Percentiles rank a stretch among this genome's conserved stretches.
Conservation (phyloP, 1,140 invertebrate species). For the Eriocheir sinensis region DNA sequence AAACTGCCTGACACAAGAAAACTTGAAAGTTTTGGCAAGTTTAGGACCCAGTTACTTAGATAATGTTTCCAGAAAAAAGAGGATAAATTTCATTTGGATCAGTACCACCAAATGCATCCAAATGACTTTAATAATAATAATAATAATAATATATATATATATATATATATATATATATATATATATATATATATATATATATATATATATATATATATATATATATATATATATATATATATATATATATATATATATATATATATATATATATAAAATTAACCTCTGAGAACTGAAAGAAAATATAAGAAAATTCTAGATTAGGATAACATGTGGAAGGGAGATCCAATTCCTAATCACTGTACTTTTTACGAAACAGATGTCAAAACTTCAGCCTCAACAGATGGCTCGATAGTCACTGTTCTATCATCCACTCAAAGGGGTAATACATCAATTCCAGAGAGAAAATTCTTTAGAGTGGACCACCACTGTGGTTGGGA, state of each 20-base stretch:
- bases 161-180: conserved; percentile 45
- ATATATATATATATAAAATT: conserved; percentile 32
- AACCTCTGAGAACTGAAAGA: background rate
- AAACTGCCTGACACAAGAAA: no score
- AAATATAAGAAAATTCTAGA: background rate
- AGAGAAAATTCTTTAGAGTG: no score
- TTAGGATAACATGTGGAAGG: background rate
- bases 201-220: conserved; percentile 45
- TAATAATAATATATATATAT: conserved; percentile 45
- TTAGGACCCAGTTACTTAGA: no score
- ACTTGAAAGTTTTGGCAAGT: no score
- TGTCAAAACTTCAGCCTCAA: background rate
- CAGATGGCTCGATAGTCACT: background rate
- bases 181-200: conserved; percentile 45
- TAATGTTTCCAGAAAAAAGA: no score
- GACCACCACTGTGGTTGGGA: no score
- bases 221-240: conserved; percentile 45
- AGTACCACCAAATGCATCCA: no score
- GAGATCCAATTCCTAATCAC: background rate
- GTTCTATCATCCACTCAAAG: background rate
- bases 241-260: conserved; percentile 42
- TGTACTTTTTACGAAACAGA: background rate
- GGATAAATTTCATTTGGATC: no score
- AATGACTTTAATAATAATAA: no score
- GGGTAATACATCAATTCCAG: no score